Base-by-base conservation (phyloP, 2,888 invertebrate species). In the Herminia tarsipennalis region DNA sequence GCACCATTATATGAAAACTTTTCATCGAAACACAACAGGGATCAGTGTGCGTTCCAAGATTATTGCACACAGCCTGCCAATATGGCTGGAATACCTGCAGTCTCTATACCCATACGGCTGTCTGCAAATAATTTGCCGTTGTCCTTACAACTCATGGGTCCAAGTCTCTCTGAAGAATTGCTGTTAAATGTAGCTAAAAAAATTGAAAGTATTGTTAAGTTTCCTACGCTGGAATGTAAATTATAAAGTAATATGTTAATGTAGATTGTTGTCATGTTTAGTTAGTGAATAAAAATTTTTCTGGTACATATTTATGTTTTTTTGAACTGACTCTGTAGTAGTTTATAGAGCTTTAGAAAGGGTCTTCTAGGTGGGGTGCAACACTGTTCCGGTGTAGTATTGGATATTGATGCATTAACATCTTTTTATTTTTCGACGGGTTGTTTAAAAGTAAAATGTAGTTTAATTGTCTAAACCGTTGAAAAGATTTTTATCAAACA, bases 1-100 rank as follows among this genome's bases (percentile, higher is more conserved):
- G 98, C 99, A 0, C 98, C 98, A 0, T 81, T 91, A 0, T 96
- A 95, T 76, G 93, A 92, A n/a, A 95, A 97, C 53, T 99, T 98
- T 82, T 85, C 93, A 0, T 85, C 92, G 0, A 93, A 94, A 56
- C 95, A 97, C 65, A 98, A 97, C 76, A 92, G 98, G 38, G 96
- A 97, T 70, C 96, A 98, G 72, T 96, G 97, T 80, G 95, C 96
- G 0, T 92, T 95, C 28, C 97, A 98, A 76, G 99, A 99, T 88
- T 97, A 95, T 77, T 99, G 97, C 75, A 99, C 99, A 0, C 98
- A 98, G 74, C 96, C 99, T 0, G 97, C 97, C 0, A 99, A 99
- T 79, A 96, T 99, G 96, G 98, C 99, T 22, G 99, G 99, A 1
- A 92, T 98, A 43, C 98, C 99, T 5, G 98, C 99, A 0, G 80